Percentiles rank a stretch among this genome's conserved stretches.
These are phyloP conservation scores for Colletes collaris DNA, from an alignment of 2,888 invertebrate genomes.

Conservation along the genomic window DNA sequence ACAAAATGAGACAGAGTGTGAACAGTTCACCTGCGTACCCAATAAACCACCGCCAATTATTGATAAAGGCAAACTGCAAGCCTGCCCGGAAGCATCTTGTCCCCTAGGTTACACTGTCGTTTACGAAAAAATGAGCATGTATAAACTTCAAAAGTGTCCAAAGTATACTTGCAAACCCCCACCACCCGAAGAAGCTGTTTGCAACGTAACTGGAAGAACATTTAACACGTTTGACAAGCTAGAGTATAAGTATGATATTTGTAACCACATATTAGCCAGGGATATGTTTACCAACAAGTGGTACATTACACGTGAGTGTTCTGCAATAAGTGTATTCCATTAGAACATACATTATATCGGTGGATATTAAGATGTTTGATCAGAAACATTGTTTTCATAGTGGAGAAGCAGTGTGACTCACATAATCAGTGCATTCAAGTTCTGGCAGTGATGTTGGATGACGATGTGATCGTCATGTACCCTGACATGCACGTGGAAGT, in stretches of 20 bases:
- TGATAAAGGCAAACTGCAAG: conserved; percentile 72
- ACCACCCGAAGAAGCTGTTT: conserved; percentile 87
- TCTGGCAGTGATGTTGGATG: conserved; percentile 87
- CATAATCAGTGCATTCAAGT: conserved; percentile 86
- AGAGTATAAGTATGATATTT: conserved; percentile 91
- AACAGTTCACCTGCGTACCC: conserved; percentile 85
- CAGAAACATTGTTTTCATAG: conserved; percentile 80
- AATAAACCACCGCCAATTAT: conserved; percentile 83
- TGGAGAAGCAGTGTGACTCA: conserved; percentile 87
- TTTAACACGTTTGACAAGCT: conserved; percentile 92
- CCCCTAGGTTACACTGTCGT: conserved; percentile 86
- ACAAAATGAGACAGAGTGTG: conserved; percentile 79
- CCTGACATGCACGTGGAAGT: conserved; percentile 77
- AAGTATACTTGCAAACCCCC: conserved; percentile 88
- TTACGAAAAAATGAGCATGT: conserved; percentile 81
- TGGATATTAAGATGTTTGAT: background rate
- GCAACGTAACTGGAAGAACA: conserved; percentile 90
- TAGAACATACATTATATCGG: too few relatives aligned
- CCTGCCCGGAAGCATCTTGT: conserved; percentile 85
- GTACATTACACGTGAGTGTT: conserved; percentile 87
- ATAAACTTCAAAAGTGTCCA: conserved; percentile 71
- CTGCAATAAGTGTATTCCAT: background rate
- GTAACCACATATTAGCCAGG: conserved; percentile 90
- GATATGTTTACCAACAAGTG: conserved; percentile 88
- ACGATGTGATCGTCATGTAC: conserved; percentile 84